Percentiles rank a stretch among this genome's conserved stretches.
phyloP scores from a whole-genome alignment of 1,140 invertebrate genomes.

The Alviniconcha marisindica region DNA sequence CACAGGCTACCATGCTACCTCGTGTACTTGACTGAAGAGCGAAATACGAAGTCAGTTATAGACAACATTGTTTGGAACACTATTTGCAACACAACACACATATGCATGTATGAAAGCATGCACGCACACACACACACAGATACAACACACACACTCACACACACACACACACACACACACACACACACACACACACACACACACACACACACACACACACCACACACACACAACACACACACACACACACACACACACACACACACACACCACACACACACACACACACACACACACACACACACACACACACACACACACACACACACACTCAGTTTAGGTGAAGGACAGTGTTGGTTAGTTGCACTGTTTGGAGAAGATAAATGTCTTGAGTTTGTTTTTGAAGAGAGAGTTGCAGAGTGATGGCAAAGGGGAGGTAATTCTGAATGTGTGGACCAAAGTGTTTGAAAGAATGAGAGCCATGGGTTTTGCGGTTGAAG shows the following conservation, averaged over 20 bases:
- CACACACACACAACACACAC: background rate
- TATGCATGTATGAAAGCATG: background rate
- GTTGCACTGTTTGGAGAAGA: background rate
- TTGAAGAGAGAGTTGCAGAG: too few relatives aligned
- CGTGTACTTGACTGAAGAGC: slow-evolving; percentile 90
- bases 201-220: slow-evolving; percentile 16
- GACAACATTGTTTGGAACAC: background rate
- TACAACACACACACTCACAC: too few relatives aligned
- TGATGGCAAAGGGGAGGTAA: background rate
- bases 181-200: background rate
- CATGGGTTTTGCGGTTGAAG: too few relatives aligned
- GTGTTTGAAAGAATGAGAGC: too few relatives aligned
- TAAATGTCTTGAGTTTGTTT: too few relatives aligned
- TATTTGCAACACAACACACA: background rate
- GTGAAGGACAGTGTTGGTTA: background rate
- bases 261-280: slow-evolving; percentile 17
- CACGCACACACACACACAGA: background rate
- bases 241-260: background rate
- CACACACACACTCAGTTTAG: background rate
- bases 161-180: too few relatives aligned
- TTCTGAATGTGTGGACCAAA: background rate
- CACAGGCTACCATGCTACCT: slow-evolving; percentile 91
- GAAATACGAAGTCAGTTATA: slow-evolving; percentile 88
- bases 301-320: background rate
- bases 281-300: slow-evolving; percentile 6